Percentiles rank a stretch among this genome's conserved stretches.
phyloP scores from a whole-genome alignment of 2,113 vertebrate genomes.

The Phyllostomus discolor region DNA sequence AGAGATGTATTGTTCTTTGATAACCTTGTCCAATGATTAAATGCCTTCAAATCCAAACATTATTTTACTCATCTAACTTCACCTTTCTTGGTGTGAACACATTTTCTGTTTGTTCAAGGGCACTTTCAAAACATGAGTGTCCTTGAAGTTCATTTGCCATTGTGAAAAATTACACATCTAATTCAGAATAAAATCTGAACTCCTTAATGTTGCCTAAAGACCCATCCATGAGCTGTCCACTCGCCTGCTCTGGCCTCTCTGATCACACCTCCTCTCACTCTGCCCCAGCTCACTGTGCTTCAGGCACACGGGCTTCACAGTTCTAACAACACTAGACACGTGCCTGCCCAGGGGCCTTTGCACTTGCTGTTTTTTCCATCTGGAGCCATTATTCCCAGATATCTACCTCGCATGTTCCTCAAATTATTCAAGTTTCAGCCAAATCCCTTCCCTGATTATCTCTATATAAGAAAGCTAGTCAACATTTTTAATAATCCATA shows the following conservation, averaged over 20 bases:
- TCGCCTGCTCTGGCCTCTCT: background rate
- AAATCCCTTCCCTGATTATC: background rate
- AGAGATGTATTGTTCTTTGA: background rate
- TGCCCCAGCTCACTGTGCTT: background rate
- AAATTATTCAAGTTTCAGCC: background rate
- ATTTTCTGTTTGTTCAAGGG: background rate
- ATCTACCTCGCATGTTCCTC: background rate
- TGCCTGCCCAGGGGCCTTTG: background rate
- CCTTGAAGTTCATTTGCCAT: background rate
- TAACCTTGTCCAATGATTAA: background rate
- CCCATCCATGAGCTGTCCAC: background rate
- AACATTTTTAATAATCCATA: background rate
- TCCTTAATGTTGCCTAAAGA: background rate
- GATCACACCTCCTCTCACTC: background rate
- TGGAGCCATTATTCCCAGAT: background rate
- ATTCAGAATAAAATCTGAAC: background rate
- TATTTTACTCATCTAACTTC: background rate
- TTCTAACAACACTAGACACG: background rate
- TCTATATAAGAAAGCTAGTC: background rate
- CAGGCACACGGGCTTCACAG: background rate
- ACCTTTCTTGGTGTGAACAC: background rate
- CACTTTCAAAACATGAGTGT: background rate
- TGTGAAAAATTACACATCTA: background rate
- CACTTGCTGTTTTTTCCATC: background rate
- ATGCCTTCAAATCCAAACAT: constrained; percentile 34